Percentiles rank a stretch among this genome's conserved stretches.
Conservation (phyloP, 2,888 invertebrate genomes). For the Megaustenia siamemsis region DNA sequence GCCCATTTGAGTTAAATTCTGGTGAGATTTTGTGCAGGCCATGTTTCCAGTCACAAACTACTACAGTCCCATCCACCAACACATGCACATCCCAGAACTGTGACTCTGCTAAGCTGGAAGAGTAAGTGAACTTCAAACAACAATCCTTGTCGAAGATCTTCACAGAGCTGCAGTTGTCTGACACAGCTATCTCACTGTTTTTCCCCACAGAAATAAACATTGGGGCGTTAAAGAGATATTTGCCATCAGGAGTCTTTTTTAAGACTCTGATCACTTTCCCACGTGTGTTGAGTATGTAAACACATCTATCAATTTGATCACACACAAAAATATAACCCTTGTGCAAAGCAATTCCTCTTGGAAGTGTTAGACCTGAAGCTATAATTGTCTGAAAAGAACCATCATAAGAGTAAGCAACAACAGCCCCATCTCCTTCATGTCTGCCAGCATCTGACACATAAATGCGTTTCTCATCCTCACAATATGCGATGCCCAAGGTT, state of each 20-base stretch:
- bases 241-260: conserved; percentile 57
- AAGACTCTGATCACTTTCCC: conserved; percentile 52
- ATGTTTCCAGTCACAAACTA: conserved; percentile 60
- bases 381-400: conserved; percentile 41
- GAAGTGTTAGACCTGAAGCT: conserved; percentile 51
- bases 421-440: conserved; percentile 52
- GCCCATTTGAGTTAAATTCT: conserved; percentile 39
- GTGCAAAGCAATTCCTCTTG: conserved; percentile 49
- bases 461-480: conserved; percentile 38
- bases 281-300: conserved; percentile 39
- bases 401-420: conserved; percentile 37
- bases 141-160: conserved; percentile 58
- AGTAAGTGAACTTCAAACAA: conserved; percentile 54
- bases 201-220: conserved; percentile 58
- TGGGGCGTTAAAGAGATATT: conserved; percentile 55
- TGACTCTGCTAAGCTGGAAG: conserved; percentile 54
- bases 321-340: conserved; percentile 47
- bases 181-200: conserved; percentile 56
- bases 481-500: conserved; percentile 52
- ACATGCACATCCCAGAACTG: conserved; percentile 62
- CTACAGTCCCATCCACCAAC: conserved; percentile 47
- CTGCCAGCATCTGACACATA: conserved; percentile 44
- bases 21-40: conserved; percentile 57
- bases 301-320: conserved; percentile 53
- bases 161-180: conserved; percentile 56